phyloP scores from a whole-genome alignment of 2,797 vertebrate species.

The Acipenser transmontanus region DNA sequence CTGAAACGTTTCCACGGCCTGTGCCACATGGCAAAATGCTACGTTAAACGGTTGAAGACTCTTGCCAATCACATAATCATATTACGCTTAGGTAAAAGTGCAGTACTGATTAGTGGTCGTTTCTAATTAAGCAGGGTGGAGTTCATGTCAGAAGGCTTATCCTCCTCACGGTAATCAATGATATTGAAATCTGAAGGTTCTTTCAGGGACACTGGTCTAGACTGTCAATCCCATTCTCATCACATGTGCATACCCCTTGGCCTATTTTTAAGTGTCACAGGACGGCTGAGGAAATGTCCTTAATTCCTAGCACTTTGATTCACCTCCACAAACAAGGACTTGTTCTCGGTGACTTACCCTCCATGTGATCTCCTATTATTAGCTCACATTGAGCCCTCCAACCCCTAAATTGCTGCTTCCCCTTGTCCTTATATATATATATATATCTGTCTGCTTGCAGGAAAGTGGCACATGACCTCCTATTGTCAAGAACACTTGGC shows the following conservation, averaged over 20 bases:
- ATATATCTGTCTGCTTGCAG: conserved; percentile 54
- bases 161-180: conserved; percentile 62
- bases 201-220: conserved; percentile 58
- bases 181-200: conserved; percentile 76
- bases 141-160: conserved; percentile 52
- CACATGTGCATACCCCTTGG: conserved; percentile 67
- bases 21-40: conserved; percentile 18
- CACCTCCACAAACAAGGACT: conserved; percentile 65
- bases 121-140: conserved; percentile 52
- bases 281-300: conserved; percentile 58
- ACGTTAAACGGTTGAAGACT: conserved; percentile 25
- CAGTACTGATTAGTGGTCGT: conserved; percentile 17
- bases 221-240: conserved; percentile 69
- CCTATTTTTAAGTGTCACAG: conserved; percentile 60
- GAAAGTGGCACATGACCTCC: conserved; percentile 60
- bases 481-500: conserved; percentile 62
- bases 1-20: background rate
- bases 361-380: conserved; percentile 65
- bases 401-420: conserved; percentile 48
- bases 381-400: conserved; percentile 50
- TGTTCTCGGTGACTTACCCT: conserved; percentile 66
- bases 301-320: conserved; percentile 65
- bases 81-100: background rate
- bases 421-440: conserved; percentile 45
- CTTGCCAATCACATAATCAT: conserved; percentile 18